Conservation (phyloP, 2,888 invertebrate species). For the Ptychoptera contaminata region DNA sequence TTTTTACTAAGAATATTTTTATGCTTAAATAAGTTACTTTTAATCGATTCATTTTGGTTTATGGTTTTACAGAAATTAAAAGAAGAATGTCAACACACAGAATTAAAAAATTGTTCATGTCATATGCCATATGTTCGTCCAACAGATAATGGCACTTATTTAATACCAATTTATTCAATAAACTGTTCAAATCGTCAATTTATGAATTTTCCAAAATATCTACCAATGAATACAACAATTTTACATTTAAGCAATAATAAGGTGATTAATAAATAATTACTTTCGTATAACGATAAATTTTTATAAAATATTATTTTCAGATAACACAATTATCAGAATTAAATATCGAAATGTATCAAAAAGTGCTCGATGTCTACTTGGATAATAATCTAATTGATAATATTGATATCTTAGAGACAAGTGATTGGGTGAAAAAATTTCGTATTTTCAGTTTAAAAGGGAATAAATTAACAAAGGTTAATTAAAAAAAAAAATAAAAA, state of each 20-base stretch:
- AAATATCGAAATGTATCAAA: slow-evolving; percentile 48
- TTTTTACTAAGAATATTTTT: slow-evolving; percentile 3
- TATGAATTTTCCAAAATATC: slow-evolving; percentile 21
- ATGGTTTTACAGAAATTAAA: slow-evolving; percentile 15
- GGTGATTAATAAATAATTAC: slow-evolving; percentile 12
- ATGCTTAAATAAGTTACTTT: not conserved
- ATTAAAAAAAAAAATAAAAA: slow-evolving; percentile 7
- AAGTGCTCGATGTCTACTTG: slow-evolving; percentile 55
- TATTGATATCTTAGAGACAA: slow-evolving; percentile 54
- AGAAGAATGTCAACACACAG: slow-evolving; percentile 23
- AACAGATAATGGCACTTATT: slow-evolving; percentile 17
- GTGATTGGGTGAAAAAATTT: slow-evolving; percentile 63
- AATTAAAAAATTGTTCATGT: slow-evolving; percentile 26
- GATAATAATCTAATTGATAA: slow-evolving; percentile 57
- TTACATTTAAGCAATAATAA: slow-evolving; percentile 25
- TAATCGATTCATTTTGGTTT: slow-evolving; percentile 3
- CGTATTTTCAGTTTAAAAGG: slow-evolving; percentile 60
- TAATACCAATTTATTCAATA: slow-evolving; percentile 26
- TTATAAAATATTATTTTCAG: slow-evolving; percentile 33
- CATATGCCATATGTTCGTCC: slow-evolving; percentile 24
- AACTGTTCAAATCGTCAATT: slow-evolving; percentile 26
- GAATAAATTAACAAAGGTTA: slow-evolving; percentile 56
- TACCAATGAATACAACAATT: slow-evolving; percentile 27
- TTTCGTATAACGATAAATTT: not conserved
- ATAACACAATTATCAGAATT: slow-evolving; percentile 49